Conservation (phyloP, 2,888 invertebrate genomes). For the Polylopha cassiicola region DNA sequence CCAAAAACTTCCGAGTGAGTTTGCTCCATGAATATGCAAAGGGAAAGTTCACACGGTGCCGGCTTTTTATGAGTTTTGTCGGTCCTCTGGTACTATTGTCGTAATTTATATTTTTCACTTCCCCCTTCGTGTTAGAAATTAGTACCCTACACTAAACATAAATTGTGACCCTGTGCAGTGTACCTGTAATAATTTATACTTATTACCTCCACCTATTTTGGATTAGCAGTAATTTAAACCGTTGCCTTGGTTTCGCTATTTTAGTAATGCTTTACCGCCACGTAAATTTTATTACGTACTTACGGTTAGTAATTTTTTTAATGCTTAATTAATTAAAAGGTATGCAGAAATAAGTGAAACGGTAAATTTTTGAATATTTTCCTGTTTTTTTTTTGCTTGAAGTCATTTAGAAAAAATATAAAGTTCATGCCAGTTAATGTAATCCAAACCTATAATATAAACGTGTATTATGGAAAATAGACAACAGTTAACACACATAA, state of each 20-base stretch:
- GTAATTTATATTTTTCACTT: constrained; percentile 54
- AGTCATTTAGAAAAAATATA: too few relatives aligned
- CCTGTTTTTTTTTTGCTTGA: too few relatives aligned
- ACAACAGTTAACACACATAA: too few relatives aligned
- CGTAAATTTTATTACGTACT: constrained; percentile 3
- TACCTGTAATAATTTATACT: constrained; percentile 12
- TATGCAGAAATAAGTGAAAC: too few relatives aligned
- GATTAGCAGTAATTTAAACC: constrained; percentile 13
- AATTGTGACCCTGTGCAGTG: constrained; percentile 12
- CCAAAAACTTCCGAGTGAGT: constrained; percentile 71
- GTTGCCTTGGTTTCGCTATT: constrained; percentile 2
- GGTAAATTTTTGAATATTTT: too few relatives aligned
- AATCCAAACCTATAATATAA: too few relatives aligned
- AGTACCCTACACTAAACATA: constrained; percentile 19
- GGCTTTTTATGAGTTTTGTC: constrained; percentile 69
- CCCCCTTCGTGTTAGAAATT: constrained; percentile 20
- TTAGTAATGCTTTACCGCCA: constrained; percentile 3
- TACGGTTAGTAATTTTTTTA: too few relatives aligned
- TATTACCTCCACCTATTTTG: constrained; percentile 14
- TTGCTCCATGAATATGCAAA: constrained; percentile 71
- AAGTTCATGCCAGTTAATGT: too few relatives aligned
- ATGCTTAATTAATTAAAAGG: too few relatives aligned
- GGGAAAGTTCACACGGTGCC: constrained; percentile 60
- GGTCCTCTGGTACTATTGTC: constrained; percentile 57
- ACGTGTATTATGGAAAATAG: too few relatives aligned